Percentiles rank a stretch among this genome's conserved stretches.
These are phyloP conservation scores for Chionis minor DNA, from an alignment of 2,113 vertebrate species.

Conservation along the genomic window DNA sequence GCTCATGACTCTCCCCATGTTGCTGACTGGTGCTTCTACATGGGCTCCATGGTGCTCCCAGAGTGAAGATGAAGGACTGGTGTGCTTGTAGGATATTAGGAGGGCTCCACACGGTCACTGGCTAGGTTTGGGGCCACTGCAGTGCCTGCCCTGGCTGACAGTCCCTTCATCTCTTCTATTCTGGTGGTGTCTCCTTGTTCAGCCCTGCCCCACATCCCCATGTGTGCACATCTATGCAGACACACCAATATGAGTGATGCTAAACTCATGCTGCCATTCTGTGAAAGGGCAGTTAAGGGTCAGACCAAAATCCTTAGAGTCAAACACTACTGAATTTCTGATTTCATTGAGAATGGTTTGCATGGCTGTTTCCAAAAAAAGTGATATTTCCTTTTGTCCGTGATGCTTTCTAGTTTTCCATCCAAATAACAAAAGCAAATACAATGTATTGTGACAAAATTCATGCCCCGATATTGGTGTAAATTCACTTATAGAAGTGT, in stretches of 20 bases:
- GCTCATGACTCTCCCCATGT: neutral
- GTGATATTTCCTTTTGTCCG: too few relatives aligned
- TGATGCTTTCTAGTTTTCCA: too few relatives aligned
- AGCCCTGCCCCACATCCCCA: neutral
- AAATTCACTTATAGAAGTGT: neutral
- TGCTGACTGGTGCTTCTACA: neutral
- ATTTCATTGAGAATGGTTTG: too few relatives aligned
- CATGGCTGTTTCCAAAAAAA: too few relatives aligned
- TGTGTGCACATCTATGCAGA: rapidly evolving
- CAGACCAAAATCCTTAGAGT: too few relatives aligned
- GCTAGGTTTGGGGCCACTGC: neutral
- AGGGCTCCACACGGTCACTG: neutral
- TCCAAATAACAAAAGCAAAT: too few relatives aligned
- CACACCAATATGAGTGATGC: rapidly evolving
- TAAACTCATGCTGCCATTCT: neutral
- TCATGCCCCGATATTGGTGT: neutral
- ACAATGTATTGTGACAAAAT: too few relatives aligned
- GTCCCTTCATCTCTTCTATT: neutral
- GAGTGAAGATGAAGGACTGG: neutral
- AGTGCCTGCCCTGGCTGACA: neutral
- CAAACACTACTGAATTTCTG: too few relatives aligned
- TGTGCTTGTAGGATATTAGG: too few relatives aligned
- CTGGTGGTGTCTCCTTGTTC: neutral
- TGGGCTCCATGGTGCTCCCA: neutral
- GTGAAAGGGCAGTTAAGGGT: too few relatives aligned